A percentile compares a stretch with the other conserved stretches of the same genome.
Evolutionary conservation across 2,888 invertebrate genomes (phyloP).

Genomic region (Dasypogon diadema): DNA sequence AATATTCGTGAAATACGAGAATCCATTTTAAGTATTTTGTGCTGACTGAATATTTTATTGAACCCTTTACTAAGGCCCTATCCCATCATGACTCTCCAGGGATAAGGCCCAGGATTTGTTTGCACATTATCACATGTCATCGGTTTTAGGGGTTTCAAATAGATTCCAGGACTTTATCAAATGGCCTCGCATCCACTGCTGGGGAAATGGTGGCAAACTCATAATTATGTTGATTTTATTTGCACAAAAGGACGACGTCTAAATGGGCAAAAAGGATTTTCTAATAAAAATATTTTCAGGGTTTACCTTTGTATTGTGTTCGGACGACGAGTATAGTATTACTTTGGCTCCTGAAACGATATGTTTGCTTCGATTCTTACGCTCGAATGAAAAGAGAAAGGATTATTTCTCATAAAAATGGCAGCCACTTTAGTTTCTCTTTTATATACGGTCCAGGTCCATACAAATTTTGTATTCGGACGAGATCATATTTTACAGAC

Average conservation of each 20-base stretch:
- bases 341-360: neutral
- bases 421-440: no score
- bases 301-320: constrained; percentile 16
- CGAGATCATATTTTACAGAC: neutral
- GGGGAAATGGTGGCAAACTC: constrained; percentile 11
- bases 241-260: neutral
- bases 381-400: neutral
- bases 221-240: constrained; percentile 44
- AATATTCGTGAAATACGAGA: constrained; percentile 37
- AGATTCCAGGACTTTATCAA: constrained; percentile 34
- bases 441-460: no score
- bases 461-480: neutral
- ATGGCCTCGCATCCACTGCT: neutral
- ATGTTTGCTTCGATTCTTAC: neutral
- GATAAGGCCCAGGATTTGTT: constrained; percentile 50
- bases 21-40: constrained; percentile 43
- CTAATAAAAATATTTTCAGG: constrained; percentile 37
- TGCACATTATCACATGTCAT: constrained; percentile 50
- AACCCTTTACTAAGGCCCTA: constrained; percentile 45
- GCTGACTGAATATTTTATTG: constrained; percentile 48
- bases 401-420: neutral
- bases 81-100: constrained; percentile 42
- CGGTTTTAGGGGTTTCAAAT: constrained; percentile 44
- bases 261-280: constrained; percentile 11
- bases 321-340: constrained; percentile 5